phyloP scores from a whole-genome alignment of 2,797 vertebrate species.

The Cottoperca gobio region DNA sequence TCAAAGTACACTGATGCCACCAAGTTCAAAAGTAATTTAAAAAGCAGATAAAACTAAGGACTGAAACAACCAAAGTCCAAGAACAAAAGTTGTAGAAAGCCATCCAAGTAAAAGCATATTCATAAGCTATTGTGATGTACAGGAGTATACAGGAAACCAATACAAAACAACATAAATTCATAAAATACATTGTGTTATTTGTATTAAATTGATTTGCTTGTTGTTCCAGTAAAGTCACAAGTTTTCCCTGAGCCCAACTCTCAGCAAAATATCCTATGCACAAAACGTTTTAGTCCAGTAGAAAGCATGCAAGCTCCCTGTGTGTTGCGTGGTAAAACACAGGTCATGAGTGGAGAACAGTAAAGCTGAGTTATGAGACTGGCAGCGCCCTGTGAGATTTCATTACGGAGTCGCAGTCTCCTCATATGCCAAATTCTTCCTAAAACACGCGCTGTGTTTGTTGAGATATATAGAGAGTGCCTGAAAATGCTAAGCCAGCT shows the following conservation, averaged over 20 bases:
- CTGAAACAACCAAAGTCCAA: constrained; percentile 24
- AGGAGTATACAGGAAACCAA: not conserved
- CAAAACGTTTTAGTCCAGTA: not conserved
- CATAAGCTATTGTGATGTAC: not conserved
- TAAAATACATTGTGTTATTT: not conserved
- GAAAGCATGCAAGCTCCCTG: not conserved
- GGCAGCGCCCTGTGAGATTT: constrained; percentile 45
- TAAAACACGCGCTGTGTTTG: constrained; percentile 19
- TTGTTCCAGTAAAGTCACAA: not conserved
- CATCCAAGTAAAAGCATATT: not conserved
- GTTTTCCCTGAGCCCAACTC: not conserved
- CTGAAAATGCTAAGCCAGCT: constrained; percentile 6
- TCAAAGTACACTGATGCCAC: constrained; percentile 69
- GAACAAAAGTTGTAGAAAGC: constrained; percentile 5
- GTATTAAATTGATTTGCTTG: not conserved
- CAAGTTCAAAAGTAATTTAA: constrained; percentile 73
- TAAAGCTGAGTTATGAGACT: constrained; percentile 55
- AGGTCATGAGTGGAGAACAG: constrained; percentile 40
- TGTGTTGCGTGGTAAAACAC: constrained; percentile 24
- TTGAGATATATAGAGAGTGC: constrained; percentile 12
- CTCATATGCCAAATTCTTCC: constrained; percentile 32
- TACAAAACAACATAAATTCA: not conserved
- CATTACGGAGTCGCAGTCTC: constrained; percentile 38
- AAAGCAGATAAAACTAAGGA: constrained; percentile 68
- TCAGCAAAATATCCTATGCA: constrained; percentile 1